Base-by-base conservation (phyloP, 1,140 invertebrate genomes). In the Ceratitis capitata region DNA sequence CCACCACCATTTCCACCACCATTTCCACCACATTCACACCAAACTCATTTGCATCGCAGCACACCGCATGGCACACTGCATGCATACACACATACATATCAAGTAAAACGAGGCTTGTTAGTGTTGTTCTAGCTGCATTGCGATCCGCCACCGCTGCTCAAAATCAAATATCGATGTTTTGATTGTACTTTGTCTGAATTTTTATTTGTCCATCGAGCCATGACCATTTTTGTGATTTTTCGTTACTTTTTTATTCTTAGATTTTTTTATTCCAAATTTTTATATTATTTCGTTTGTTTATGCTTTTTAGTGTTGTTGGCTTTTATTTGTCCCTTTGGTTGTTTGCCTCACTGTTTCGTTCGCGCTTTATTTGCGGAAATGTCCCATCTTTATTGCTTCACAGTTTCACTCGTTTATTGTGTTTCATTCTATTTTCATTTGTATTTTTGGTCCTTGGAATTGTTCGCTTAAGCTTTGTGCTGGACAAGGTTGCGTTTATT, bases 81-180 rank as follows among this genome's bases (percentile, higher is more conserved):
- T 64, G 10, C 29, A 10, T 32, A 32, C 0, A 64, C n/a, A 64
- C 23, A 64, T 64, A n/a, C n/a, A n/a, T n/a, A n/a, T n/a, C n/a
- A n/a, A n/a, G n/a, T n/a, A n/a, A n/a, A n/a, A n/a, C n/a, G n/a
- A n/a, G n/a, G n/a, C 23, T 61, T 47, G 69, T 78, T 78, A 29
- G 23, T 64, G 69, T 78, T 78, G 39, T 42, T 42, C 3, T 64
- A 35, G 16, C 23, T 78, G 69, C 39, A 78, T 78, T 78, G 69
- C 69, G 45, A 78, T 47, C 39, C n/a, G n/a, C 69, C 69, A 45
- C 9, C 39, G 69, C 39, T 78, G 69, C 69, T 45, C 32, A 78
- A 78, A 78, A 78, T 78, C 69, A 78, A 78, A 78, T 78, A 78
- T 78, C 69, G 39, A 78, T 78, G 69, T 78, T 78, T 78, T 78